phyloP scores from a whole-genome alignment of 2,113 vertebrate species.

The Catagonus wagneri region DNA sequence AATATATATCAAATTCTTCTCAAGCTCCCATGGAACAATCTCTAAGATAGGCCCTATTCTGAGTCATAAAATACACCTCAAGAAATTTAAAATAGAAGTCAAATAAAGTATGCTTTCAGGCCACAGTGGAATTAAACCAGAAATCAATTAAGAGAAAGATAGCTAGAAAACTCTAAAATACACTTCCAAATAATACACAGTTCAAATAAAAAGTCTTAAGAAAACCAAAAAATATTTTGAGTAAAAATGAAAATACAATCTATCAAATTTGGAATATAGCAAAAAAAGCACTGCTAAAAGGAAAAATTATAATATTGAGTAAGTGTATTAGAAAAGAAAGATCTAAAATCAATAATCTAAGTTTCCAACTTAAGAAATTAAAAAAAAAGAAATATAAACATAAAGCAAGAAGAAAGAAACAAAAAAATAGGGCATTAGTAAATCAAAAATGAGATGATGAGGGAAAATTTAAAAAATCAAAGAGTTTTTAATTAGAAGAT shows the following conservation, averaged over 20 bases:
- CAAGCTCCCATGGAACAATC: neutral
- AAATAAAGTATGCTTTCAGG: neutral
- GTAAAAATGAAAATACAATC: neutral
- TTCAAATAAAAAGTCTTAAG: neutral
- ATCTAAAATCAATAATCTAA: neutral
- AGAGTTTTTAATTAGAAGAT: neutral
- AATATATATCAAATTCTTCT: neutral
- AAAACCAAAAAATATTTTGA: neutral
- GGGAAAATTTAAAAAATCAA: neutral
- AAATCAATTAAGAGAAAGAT: neutral
- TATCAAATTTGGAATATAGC: neutral
- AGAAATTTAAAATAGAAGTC: neutral
- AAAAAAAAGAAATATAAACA: neutral
- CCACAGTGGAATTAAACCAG: neutral
- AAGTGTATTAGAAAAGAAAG: neutral
- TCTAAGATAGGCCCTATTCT: neutral
- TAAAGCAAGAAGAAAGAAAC: neutral
- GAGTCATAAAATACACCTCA: neutral
- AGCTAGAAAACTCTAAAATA: neutral
- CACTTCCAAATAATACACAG: neutral
- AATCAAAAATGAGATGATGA: neutral
- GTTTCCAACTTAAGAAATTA: neutral
- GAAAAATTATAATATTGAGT: neutral
- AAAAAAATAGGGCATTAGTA: neutral
- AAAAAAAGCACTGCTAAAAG: neutral